phyloP scores from a whole-genome alignment of 1,140 invertebrate species.

The Drosophila ficusphila region DNA sequence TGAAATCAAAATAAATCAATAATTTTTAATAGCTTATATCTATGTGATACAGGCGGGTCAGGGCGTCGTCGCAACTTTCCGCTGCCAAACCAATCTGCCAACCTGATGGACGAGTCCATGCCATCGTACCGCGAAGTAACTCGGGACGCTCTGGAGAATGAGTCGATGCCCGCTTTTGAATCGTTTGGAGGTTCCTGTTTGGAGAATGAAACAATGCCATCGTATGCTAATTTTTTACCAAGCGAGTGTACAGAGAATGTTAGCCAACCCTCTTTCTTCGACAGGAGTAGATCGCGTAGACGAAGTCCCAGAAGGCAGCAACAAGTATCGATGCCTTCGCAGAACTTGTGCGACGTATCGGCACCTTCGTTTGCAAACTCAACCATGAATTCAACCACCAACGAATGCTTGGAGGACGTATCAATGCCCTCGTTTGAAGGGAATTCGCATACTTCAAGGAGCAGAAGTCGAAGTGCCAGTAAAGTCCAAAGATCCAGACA shows the following conservation, averaged over 20 bases:
- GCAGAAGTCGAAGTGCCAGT: neutral
- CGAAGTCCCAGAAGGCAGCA: neutral
- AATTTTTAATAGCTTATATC: too few species aligned
- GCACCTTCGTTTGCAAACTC: conserved; percentile 19
- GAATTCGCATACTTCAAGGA: neutral
- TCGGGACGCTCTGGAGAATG: neutral
- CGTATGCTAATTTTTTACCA: neutral
- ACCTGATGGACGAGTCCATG: conserved; percentile 33
- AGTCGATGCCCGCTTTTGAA: neutral
- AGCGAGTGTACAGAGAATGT: neutral
- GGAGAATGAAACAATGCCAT: conserved; percentile 3
- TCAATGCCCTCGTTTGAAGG: conserved; percentile 20
- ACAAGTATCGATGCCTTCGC: neutral
- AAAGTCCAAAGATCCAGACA: conserved; percentile 1
- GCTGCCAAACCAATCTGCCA: conserved; percentile 12
- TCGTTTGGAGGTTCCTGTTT: neutral
- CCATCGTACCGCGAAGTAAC: neutral
- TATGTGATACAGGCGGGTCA: too few species aligned
- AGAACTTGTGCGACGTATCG: conserved; percentile 5
- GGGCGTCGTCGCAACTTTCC: conserved; percentile 32
- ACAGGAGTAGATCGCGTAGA: neutral
- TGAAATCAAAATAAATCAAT: too few species aligned
- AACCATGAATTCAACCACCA: neutral
- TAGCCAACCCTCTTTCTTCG: conserved; percentile 6
- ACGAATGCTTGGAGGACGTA: conserved; percentile 26